Base-by-base conservation (phyloP, 2,888 invertebrate species). In the Colletes collaris region DNA sequence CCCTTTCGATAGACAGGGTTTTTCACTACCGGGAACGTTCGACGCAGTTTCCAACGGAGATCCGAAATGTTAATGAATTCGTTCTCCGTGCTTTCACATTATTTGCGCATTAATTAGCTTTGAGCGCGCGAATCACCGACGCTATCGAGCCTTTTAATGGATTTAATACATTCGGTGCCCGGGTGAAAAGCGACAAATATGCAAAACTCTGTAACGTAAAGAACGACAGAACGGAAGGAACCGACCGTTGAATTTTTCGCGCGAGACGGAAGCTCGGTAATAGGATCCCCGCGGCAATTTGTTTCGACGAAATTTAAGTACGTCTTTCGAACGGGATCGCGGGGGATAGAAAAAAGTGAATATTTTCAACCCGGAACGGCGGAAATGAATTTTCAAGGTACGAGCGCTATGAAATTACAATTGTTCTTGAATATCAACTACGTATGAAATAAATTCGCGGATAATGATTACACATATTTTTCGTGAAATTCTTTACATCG, bases 71-170 rank as follows among this genome's bases (percentile, higher is more conserved):
- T 77, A 72, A 76, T 74, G 60, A 76, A 79, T 77, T 82, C 53
- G 11, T 69, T 68, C n/a, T n/a, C 16, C 46, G 4, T 55, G 66
- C 60, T 68, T 56, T 67, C 55, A 50, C 52, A 64, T 79, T 79
- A 64, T 69, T 79, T 70, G n/a, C 6, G 44, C 53, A 68, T 74
- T 73, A 79, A 81, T 83, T 81, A 81, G 40, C 65, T 8, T 76
- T 76, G 64, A 81, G 63, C 75, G 67, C 44, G 53, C 46, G 35
- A 13, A 11, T 11, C 55, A 10, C 10, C 11, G 11, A 6, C 6
- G 11, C 53, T n/a, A 58, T 10, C 44, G 53, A 49, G 58, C 40
- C 11, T 62, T 74, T 76, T 60, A 64, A 76, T 49, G 66, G 49
- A 69, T n/a, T 27, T 11, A 27, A 52, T 27, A 60, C 62, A 62